Percentiles rank a stretch among this genome's conserved stretches.
Conservation (phyloP, 64 coral and sea anemone genomes). For the Actinia equina region DNA sequence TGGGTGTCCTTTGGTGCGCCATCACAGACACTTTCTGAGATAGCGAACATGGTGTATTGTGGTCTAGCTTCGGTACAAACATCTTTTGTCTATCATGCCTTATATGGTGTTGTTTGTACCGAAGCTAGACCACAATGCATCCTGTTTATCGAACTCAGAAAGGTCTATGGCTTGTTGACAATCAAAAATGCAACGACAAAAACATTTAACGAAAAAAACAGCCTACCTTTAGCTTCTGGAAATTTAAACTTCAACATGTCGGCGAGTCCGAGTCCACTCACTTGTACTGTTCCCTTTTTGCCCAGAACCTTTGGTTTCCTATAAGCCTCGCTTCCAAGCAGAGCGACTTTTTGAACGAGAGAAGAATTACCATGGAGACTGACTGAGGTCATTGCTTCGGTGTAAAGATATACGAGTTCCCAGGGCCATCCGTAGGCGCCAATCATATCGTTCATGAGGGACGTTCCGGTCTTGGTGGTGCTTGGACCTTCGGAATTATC, state of each 20-base stretch:
- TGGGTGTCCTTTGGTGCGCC: too few species aligned
- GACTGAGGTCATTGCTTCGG: constrained; percentile 73
- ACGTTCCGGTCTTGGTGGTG: constrained; percentile 44
- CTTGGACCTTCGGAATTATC: constrained; percentile 29
- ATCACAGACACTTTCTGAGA: too few species aligned
- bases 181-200: too few species aligned
- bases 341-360: constrained; percentile 72
- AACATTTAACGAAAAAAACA: too few species aligned
- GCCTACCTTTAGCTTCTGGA: constrained; percentile 19
- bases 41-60: too few species aligned
- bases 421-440: constrained; percentile 80
- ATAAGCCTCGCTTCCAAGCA: constrained; percentile 65
- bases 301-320: constrained; percentile 52
- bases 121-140: too few species aligned
- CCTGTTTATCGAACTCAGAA: too few species aligned
- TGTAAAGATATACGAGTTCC: constrained; percentile 83
- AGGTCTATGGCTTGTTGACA: too few species aligned
- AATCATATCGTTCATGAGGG: constrained; percentile 37
- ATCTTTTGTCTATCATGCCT: too few species aligned
- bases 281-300: constrained; percentile 18
- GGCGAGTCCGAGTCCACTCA: constrained; percentile 58
- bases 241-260: constrained; percentile 71
- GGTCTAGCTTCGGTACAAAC: too few species aligned
- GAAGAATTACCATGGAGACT: constrained; percentile 74
- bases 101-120: too few species aligned